Evolutionary conservation across 1,140 invertebrate species (phyloP).

Genomic region (Yoshiicerus persimilis): DNA sequence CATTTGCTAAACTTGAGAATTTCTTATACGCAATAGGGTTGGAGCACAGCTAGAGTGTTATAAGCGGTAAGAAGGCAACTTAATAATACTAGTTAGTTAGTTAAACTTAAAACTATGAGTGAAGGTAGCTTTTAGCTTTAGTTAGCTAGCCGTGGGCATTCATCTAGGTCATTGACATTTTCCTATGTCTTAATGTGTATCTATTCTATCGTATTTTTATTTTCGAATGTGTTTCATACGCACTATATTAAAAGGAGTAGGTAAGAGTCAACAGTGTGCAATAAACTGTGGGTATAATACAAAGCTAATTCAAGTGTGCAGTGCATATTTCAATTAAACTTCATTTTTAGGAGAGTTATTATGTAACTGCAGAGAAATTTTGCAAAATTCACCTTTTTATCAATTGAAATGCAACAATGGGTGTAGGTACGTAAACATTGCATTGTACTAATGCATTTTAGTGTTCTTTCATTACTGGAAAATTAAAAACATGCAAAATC

Average conservation of each 20-base stretch:
- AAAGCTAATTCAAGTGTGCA: not conserved
- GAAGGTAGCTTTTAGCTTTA: not conserved
- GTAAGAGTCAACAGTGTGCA: not conserved
- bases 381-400: not conserved
- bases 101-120: not conserved
- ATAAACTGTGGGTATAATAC: not conserved
- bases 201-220: not conserved
- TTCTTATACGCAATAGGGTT: not conserved
- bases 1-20: not conserved
- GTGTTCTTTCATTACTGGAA: too few species aligned
- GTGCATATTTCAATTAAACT: too few species aligned
- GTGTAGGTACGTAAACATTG: too few species aligned
- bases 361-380: not conserved
- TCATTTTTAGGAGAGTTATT: not conserved
- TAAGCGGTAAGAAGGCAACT: not conserved
- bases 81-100: not conserved
- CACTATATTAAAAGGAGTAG: not conserved
- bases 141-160: not conserved
- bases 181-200: not conserved
- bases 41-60: not conserved
- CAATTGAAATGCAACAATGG: too few species aligned
- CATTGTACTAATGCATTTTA: too few species aligned
- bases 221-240: not conserved
- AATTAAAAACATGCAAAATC: too few species aligned
- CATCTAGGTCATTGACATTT: slow-evolving; percentile 7